A percentile compares a stretch with the other conserved stretches of the same genome.
These are phyloP conservation scores for Argentina silus DNA, from an alignment of 2,797 vertebrate species.

Conservation along the genomic window DNA sequence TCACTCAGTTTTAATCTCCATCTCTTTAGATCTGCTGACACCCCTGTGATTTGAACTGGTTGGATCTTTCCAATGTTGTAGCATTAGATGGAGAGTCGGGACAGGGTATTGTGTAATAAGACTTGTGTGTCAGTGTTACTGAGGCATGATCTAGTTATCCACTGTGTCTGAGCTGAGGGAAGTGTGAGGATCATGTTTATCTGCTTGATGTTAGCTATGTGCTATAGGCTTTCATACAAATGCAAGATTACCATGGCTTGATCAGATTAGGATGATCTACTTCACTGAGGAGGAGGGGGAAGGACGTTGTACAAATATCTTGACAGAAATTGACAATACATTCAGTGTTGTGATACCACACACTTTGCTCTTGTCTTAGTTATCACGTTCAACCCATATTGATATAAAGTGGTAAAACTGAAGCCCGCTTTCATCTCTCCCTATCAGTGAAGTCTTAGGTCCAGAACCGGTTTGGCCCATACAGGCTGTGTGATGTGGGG, in stretches of 20 bases:
- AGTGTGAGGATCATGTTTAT: too few relatives aligned
- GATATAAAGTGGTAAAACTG: constrained; percentile 4
- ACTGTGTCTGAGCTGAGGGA: too few relatives aligned
- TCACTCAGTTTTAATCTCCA: too few relatives aligned
- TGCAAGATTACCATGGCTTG: constrained; percentile 49
- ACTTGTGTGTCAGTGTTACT: too few relatives aligned
- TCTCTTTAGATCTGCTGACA: too few relatives aligned
- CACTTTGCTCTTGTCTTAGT: neutral
- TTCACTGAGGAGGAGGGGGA: constrained; percentile 33
- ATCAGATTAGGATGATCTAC: constrained; percentile 66
- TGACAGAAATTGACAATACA: constrained; percentile 25
- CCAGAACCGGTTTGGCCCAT: neutral
- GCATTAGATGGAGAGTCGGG: too few relatives aligned
- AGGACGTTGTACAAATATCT: neutral
- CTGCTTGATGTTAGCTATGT: constrained; percentile 15
- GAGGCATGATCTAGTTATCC: too few relatives aligned
- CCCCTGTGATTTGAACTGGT: too few relatives aligned
- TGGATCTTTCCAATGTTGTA: too few relatives aligned
- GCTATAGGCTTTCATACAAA: constrained; percentile 51
- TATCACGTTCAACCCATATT: neutral
- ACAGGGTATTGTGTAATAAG: too few relatives aligned
- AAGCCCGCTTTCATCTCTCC: neutral
- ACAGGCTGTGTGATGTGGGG: neutral
- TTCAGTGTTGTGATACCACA: neutral
- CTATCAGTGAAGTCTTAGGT: neutral